Percentiles rank a stretch among this genome's conserved stretches.
Evolutionary conservation across 2,888 invertebrate genomes (phyloP).

Genomic region (Hypercompe scribonia): DNA sequence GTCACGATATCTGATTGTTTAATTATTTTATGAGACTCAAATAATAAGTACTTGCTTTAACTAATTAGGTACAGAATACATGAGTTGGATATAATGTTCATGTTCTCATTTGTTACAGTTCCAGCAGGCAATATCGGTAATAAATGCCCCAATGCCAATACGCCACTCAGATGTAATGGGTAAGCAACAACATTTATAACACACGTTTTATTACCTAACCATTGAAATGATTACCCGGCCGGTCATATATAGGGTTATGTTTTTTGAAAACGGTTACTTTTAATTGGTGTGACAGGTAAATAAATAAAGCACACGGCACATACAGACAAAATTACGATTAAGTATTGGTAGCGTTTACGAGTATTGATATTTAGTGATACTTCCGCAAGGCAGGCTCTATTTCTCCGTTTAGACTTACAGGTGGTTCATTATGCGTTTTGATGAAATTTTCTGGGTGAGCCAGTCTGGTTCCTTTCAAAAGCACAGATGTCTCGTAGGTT

Average conservation of each 20-base stretch:
- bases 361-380: neutral
- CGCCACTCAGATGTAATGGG: conserved; percentile 49
- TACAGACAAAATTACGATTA: neutral
- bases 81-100: conserved; percentile 31
- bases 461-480: neutral
- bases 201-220: conserved; percentile 1
- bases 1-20: conserved; percentile 38
- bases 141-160: conserved; percentile 35
- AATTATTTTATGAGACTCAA: conserved; percentile 16
- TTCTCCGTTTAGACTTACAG: neutral
- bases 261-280: neutral
- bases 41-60: conserved; percentile 32
- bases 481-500: neutral
- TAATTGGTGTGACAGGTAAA: neutral
- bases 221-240: conserved; percentile 15
- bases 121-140: conserved; percentile 33
- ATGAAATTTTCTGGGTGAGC: neutral
- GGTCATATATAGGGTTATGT: neutral
- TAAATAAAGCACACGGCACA: neutral
- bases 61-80: conserved; percentile 40
- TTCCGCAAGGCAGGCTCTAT: neutral
- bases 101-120: conserved; percentile 55
- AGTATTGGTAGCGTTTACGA: neutral
- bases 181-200: conserved; percentile 41
- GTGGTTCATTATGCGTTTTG: neutral